phyloP scores from a whole-genome alignment of 1,140 invertebrate genomes.

The Trichonephila clavata region DNA sequence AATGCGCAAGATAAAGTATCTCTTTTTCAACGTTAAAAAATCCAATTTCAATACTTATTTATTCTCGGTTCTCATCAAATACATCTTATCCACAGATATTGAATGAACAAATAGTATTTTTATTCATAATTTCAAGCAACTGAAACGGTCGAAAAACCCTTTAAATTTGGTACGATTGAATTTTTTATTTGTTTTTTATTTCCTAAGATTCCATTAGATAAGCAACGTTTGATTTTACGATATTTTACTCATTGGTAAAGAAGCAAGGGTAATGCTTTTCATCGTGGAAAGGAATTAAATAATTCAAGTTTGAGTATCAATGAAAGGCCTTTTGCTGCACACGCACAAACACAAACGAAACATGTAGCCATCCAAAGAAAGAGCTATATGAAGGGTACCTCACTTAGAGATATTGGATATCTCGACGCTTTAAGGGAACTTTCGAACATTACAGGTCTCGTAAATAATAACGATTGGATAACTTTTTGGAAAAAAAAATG shows the following conservation, averaged over 20 bases:
- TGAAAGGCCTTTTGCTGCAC: background rate
- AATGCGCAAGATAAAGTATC: background rate
- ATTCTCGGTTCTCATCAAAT: background rate
- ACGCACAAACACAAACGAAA: background rate
- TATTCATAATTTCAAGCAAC: background rate
- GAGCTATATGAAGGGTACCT: background rate
- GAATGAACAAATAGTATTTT: background rate
- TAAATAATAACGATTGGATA: background rate
- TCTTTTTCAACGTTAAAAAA: background rate
- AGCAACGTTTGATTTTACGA: conserved; percentile 17
- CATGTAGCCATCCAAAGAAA: background rate
- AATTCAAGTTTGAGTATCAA: conserved; percentile 2
- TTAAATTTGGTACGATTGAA: background rate
- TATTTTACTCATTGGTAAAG: background rate
- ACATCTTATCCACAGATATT: background rate
- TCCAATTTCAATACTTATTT: conserved; percentile 21
- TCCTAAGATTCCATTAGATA: background rate
- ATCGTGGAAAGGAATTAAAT: background rate
- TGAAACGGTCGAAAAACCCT: background rate
- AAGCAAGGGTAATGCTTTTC: background rate
- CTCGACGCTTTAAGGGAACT: background rate
- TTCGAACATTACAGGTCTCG: background rate
- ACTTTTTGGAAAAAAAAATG: background rate
- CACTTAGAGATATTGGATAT: conserved; percentile 13
- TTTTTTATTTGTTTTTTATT: conserved; percentile 1